Evolutionary conservation across 1,140 invertebrate genomes (phyloP), one percentile per base, ranked within the genome.

Genomic region (Steinernema feltiae): DNA sequence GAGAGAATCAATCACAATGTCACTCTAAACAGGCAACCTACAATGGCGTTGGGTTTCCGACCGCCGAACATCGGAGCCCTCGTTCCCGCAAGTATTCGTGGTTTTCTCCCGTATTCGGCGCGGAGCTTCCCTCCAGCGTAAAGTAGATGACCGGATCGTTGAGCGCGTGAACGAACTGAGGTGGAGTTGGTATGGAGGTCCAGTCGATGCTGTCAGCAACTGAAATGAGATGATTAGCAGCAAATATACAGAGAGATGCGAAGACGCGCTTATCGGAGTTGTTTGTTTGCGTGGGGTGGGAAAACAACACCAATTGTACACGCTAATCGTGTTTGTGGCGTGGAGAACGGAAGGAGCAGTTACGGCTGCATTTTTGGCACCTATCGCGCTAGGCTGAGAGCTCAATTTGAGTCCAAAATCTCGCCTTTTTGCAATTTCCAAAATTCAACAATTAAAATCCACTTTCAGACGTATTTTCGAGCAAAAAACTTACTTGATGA

Each of bases 61-160:
- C 74, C 29, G 84, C 85, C 2, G 35, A 32, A 53, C 84, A 85
- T 41, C 80, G 46, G 15, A 85, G 71, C 0, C 82, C 82, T 70
- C 78, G 75, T 63, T 82, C 76, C 48, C 82, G 79, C 3, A 81
- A 35, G 41, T 80, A 32, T 63, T 73, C 72, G 72, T 73, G 48
- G 30, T 27, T 48, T 53, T 30, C 35, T 21, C 27, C 27, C 3
- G 72, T 29, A 76, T 75, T 73, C 17, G 27, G 3, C 31, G 73
- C 27, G 1, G 31, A 29, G 29, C n/a, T 76, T 3, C 30, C 21
- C 18, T 85, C 82, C 3, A 85, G 75, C 1, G 76, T 77, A 73
- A 82, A 85, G 71, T 86, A 86, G 29, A 85, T 70, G 7, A 79
- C 74, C 15, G 78, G 63, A 27, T 75, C 75, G 76, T 86, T 85